These are phyloP conservation scores for Empidonax alnorum DNA, from an alignment of 2,113 vertebrate species.

Conservation along the genomic window DNA sequence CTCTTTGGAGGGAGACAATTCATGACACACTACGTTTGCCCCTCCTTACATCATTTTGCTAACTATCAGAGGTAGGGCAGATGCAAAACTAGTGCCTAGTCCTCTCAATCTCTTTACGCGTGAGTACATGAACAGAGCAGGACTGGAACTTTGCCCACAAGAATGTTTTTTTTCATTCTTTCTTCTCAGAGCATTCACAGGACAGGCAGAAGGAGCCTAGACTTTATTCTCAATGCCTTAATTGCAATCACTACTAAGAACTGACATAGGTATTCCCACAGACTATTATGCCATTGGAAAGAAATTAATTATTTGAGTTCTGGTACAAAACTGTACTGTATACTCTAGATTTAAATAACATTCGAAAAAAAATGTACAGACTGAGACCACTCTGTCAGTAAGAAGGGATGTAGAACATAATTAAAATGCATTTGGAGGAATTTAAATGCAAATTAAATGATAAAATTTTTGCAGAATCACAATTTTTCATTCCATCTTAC, in stretches of 20 bases:
- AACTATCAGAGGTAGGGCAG: neutral
- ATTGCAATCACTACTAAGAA: neutral
- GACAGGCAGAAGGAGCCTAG: neutral
- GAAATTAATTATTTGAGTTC: neutral
- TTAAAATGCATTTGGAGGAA: conserved; percentile 61
- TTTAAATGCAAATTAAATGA: conserved; percentile 57
- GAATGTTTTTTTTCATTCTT: neutral
- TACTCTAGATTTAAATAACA: neutral
- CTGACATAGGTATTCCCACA: neutral
- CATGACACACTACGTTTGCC: neutral
- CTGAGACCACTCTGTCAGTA: conserved; percentile 30
- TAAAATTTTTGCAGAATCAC: conserved; percentile 45
- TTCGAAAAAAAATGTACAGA: neutral
- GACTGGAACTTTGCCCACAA: neutral
- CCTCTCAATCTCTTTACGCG: neutral
- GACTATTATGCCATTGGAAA: neutral
- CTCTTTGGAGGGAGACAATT: neutral
- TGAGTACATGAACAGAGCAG: rapidly evolving
- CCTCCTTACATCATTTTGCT: neutral
- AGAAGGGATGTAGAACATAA: conserved; percentile 33
- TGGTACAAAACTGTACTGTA: neutral
- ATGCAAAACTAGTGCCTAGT: neutral
- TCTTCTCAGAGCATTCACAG: neutral
- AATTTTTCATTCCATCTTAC: conserved; percentile 47
- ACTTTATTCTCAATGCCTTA: neutral